Percentiles rank a stretch among this genome's conserved stretches.
Evolutionary conservation across 2,797 vertebrate genomes (phyloP).

Genomic region (Thunnus albacares): DNA sequence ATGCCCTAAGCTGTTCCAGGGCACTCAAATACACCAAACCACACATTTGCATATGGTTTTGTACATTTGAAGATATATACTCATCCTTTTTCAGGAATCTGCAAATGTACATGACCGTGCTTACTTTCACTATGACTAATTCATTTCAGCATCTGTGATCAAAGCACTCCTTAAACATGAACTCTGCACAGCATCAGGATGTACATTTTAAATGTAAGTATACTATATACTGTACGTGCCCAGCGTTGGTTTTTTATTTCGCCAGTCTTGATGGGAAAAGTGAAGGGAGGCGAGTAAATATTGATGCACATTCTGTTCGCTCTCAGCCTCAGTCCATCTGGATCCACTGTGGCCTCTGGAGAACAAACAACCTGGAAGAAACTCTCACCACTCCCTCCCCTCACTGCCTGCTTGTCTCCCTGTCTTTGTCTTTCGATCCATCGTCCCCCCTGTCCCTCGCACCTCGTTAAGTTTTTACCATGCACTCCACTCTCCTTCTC

Average conservation of each 20-base stretch:
- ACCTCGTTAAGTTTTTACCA: slow-evolving; percentile 48
- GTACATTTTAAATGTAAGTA: slow-evolving; percentile 11
- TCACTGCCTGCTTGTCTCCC: slow-evolving; percentile 17
- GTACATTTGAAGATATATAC: not conserved
- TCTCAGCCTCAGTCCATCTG: slow-evolving; percentile 69
- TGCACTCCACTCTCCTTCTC: slow-evolving; percentile 14
- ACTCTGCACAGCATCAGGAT: not conserved
- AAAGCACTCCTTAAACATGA: slow-evolving; percentile 18
- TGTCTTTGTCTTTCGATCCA: slow-evolving; percentile 32
- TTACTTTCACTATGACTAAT: slow-evolving; percentile 15
- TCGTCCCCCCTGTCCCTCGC: not conserved
- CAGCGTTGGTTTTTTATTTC: not conserved
- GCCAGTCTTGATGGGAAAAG: slow-evolving; percentile 26
- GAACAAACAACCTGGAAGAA: slow-evolving; percentile 68
- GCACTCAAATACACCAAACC: not conserved
- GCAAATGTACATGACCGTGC: not conserved
- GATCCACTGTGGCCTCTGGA: slow-evolving; percentile 68
- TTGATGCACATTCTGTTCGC: slow-evolving; percentile 71
- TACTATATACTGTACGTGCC: not conserved
- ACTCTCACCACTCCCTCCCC: slow-evolving; percentile 31
- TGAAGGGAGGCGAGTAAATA: slow-evolving; percentile 65
- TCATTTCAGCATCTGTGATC: slow-evolving; percentile 10
- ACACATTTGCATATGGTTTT: slow-evolving; percentile 10
- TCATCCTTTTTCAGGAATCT: not conserved
- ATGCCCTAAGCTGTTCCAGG: not conserved